phyloP scores from a whole-genome alignment of 2,888 invertebrate species.

The Halocaridina rubra region DNA sequence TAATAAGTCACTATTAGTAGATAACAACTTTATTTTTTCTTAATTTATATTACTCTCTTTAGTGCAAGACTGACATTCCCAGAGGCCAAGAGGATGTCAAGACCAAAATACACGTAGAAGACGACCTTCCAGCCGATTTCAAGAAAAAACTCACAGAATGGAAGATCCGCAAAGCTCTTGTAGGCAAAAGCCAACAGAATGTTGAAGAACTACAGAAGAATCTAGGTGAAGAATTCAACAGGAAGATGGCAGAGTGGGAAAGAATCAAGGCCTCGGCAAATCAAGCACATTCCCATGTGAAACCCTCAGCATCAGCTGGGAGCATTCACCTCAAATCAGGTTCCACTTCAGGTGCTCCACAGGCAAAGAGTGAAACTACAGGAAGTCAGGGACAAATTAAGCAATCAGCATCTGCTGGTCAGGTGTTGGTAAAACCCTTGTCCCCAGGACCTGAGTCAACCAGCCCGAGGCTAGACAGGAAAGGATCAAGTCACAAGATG shows the following conservation, averaged over 20 bases:
- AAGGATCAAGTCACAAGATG: constrained; percentile 66
- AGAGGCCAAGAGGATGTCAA: constrained; percentile 65
- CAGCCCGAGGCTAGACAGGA: constrained; percentile 68
- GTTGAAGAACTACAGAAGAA: constrained; percentile 72
- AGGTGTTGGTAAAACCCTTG: constrained; percentile 70
- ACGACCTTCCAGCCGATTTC: constrained; percentile 68
- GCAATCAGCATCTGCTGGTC: constrained; percentile 21
- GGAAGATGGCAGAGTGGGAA: constrained; percentile 89
- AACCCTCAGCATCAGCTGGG: neutral
- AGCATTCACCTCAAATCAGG: neutral
- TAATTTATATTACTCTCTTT: too few species aligned
- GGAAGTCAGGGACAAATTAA: constrained; percentile 13
- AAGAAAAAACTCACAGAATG: constrained; percentile 72
- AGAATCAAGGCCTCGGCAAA: constrained; percentile 73
- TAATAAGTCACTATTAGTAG: too few species aligned
- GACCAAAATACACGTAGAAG: constrained; percentile 66
- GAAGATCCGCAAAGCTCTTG: constrained; percentile 75
- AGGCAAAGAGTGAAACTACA: constrained; percentile 1
- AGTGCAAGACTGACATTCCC: constrained; percentile 30
- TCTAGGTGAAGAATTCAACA: constrained; percentile 84
- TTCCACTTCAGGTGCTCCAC: neutral
- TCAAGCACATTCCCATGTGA: constrained; percentile 15
- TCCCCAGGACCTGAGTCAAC: constrained; percentile 65
- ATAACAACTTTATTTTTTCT: too few species aligned
- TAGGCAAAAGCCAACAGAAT: constrained; percentile 66